Evolutionary conservation across 2,113 vertebrate species (phyloP).

Genomic region (Sminthopsis crassicaudata): DNA sequence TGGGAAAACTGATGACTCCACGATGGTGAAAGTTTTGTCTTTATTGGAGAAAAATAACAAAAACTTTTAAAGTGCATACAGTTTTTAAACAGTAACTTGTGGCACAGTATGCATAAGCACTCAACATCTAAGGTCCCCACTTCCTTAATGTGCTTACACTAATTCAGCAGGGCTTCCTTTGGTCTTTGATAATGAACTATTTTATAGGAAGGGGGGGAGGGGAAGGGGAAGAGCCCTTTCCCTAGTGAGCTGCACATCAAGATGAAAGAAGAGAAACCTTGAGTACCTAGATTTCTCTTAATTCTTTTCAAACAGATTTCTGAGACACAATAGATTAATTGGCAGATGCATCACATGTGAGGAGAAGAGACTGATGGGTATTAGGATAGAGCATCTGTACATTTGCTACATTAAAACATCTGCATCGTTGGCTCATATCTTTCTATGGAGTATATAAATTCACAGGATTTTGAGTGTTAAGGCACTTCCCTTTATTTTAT

Average conservation of each 20-base stretch:
- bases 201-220: not conserved
- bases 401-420: not conserved
- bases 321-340: not conserved
- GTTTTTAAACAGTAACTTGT: conserved; percentile 35
- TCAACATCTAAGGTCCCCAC: conserved; percentile 29
- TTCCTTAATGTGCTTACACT: conserved; percentile 31
- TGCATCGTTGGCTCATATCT: not conserved
- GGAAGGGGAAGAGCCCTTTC: conserved; percentile 3
- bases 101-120: conserved; percentile 20
- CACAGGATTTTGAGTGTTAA: not conserved
- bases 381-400: not conserved
- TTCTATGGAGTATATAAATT: not conserved
- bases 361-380: not conserved
- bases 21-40: conserved; percentile 44
- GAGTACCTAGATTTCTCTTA: not conserved
- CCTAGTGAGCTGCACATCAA: conserved; percentile 26
- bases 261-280: not conserved
- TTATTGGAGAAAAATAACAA: conserved; percentile 70
- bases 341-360: not conserved
- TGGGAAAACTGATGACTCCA: not conserved
- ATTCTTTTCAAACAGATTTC: not conserved
- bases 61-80: conserved; percentile 67
- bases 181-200: conserved; percentile 25
- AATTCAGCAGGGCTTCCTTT: conserved; percentile 34
- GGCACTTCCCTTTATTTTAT: not conserved